A percentile compares a stretch with the other conserved stretches of the same genome.
These are phyloP conservation scores for Microvelia longipes DNA, from an alignment of 1,140 invertebrate species.

Conservation along the genomic window DNA sequence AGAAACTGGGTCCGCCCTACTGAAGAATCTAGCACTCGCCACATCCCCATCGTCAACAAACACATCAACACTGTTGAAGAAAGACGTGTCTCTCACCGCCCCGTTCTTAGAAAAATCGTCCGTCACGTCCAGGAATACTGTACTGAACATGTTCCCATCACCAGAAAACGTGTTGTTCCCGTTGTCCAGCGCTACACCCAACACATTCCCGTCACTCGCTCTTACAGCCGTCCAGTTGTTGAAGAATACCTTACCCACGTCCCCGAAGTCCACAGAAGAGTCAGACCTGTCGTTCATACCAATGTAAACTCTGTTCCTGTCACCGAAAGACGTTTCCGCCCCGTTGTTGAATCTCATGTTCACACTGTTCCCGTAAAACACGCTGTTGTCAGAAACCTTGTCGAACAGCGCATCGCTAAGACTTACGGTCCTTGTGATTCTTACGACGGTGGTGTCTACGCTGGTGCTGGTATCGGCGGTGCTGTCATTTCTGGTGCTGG, in stretches of 20 bases:
- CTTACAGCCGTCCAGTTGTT: not conserved
- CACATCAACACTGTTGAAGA: conserved; percentile 3
- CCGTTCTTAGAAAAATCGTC: not conserved
- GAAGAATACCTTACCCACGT: conserved; percentile 7
- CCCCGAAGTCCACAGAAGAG: conserved; percentile 1
- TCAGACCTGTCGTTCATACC: conserved; percentile 1
- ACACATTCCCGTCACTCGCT: conserved; percentile 9
- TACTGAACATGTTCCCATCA: not conserved
- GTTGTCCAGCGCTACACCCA: conserved; percentile 7
- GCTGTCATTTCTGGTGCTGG: not conserved
- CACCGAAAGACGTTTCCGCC: conserved; percentile 4
- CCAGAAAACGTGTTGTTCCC: not conserved
- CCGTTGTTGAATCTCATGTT: conserved; percentile 8
- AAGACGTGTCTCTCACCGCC: conserved; percentile 5
- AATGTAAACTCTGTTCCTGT: conserved; percentile 7
- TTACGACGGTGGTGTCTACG: not conserved
- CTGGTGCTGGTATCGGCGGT: not conserved
- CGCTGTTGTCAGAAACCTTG: conserved; percentile 10
- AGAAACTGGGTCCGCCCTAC: not conserved
- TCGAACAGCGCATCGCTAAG: conserved; percentile 7
- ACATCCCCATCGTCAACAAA: conserved; percentile 10
- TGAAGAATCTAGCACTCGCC: not conserved
- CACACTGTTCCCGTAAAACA: conserved; percentile 10
- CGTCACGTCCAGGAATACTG: not conserved
- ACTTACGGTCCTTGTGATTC: not conserved